Evolutionary conservation across 2,888 invertebrate genomes (phyloP).

Genomic region (Tineola bisselliella): DNA sequence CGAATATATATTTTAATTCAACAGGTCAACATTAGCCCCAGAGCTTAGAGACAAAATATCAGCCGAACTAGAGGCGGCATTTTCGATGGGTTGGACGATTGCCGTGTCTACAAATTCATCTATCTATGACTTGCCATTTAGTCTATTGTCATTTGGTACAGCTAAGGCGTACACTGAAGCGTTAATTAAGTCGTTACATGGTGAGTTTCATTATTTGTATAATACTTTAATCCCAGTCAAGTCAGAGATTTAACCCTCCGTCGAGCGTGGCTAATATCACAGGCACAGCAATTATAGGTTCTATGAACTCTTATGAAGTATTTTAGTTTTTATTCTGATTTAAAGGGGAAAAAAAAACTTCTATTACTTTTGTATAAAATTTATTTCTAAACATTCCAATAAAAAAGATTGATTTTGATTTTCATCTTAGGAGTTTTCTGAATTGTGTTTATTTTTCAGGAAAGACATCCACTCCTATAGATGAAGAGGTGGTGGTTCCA

Average conservation of each 20-base stretch:
- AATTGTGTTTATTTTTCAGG: conserved; percentile 22
- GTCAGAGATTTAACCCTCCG: no score
- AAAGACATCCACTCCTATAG: conserved; percentile 23
- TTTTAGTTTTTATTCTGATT: no score
- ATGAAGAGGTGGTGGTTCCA: conserved; percentile 25
- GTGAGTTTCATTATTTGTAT: conserved; percentile 21
- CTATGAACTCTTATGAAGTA: no score
- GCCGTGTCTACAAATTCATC: conserved; percentile 22
- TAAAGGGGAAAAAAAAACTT: no score
- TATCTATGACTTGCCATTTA: conserved; percentile 30
- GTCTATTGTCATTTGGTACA: conserved; percentile 29
- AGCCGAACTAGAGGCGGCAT: conserved; percentile 42
- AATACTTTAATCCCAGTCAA: no score
- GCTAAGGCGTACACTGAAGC: conserved; percentile 35
- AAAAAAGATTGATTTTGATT: no score
- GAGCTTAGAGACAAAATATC: conserved; percentile 28
- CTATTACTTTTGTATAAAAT: no score
- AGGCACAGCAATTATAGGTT: no score
- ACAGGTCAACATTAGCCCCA: conserved; percentile 29
- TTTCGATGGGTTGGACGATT: conserved; percentile 29
- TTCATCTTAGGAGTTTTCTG: no score
- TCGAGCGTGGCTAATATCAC: no score
- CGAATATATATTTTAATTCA: no score
- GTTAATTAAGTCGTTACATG: conserved; percentile 34
- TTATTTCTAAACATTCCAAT: no score